A percentile compares a stretch with the other conserved stretches of the same genome.
Evolutionary conservation across 2,113 vertebrate genomes (phyloP).

Genomic region (Misgurnus mizolepis): DNA sequence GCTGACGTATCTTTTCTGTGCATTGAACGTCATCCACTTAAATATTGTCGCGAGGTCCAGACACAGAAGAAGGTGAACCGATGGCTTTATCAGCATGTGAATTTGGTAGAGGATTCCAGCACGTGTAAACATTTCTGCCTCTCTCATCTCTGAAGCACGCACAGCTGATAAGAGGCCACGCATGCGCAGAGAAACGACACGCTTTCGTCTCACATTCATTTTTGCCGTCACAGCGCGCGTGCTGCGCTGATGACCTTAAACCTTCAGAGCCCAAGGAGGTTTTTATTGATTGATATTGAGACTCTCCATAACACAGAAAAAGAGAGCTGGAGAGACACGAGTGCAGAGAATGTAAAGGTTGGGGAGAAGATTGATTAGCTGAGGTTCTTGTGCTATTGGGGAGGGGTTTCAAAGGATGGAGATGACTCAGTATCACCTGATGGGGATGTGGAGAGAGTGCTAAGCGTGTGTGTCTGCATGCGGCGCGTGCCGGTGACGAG

Average conservation of each 20-base stretch:
- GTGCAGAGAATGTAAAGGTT: background rate
- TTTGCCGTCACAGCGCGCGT: background rate
- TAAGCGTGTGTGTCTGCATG: constrained; percentile 38
- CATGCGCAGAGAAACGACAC: background rate
- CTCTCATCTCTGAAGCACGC: background rate
- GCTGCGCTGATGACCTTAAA: constrained; percentile 51
- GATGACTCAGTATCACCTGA: constrained; percentile 65
- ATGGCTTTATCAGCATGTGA: constrained; percentile 3
- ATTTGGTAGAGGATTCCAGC: constrained; percentile 17
- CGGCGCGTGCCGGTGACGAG: constrained; percentile 4
- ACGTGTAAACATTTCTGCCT: constrained; percentile 4
- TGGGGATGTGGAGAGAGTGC: constrained; percentile 62
- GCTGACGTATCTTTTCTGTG: constrained; percentile 14
- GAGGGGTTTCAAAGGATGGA: constrained; percentile 34
- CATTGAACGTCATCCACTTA: background rate
- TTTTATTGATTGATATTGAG: constrained; percentile 60
- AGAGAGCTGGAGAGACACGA: background rate
- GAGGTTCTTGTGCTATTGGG: constrained; percentile 34
- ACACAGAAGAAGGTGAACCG: background rate
- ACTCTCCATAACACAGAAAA: constrained; percentile 47
- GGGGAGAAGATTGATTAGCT: constrained; percentile 57
- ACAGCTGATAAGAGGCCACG: constrained; percentile 6
- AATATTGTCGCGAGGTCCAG: background rate
- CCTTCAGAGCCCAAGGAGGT: constrained; percentile 56
- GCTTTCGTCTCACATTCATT: background rate